Conservation (phyloP, 1,140 invertebrate genomes). For the Sarcophaga peregrina region DNA sequence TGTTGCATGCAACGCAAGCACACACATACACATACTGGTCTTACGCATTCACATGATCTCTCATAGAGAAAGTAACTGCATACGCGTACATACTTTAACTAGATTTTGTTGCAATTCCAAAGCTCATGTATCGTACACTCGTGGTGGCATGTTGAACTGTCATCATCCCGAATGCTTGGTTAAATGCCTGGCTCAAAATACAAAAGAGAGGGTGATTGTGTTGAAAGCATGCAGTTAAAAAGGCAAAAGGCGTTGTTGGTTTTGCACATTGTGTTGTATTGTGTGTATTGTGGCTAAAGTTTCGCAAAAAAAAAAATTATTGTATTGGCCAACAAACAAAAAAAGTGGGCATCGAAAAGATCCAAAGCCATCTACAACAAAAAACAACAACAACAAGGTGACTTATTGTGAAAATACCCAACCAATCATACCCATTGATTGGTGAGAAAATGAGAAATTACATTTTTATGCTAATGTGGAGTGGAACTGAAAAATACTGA, state of each 20-base stretch:
- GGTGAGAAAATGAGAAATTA: conserved; percentile 33
- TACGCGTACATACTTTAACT: neutral
- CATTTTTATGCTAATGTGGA: conserved; percentile 33
- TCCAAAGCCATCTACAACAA: too few relatives aligned
- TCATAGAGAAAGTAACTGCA: neutral
- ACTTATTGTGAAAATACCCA: conserved; percentile 21
- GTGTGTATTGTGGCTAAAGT: neutral
- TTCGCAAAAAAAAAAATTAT: neutral
- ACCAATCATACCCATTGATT: conserved; percentile 29
- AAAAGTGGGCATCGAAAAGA: neutral
- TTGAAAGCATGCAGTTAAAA: neutral
- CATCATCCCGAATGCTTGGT: neutral
- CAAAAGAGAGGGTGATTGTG: neutral
- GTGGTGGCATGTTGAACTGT: neutral
- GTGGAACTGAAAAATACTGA: too few relatives aligned
- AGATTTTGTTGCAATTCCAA: neutral
- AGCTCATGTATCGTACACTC: too few relatives aligned
- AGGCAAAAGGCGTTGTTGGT: neutral
- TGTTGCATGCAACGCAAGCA: neutral
- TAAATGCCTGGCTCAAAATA: neutral
- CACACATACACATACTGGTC: neutral
- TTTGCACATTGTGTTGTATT: neutral
- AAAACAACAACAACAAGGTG: neutral
- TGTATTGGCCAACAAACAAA: neutral
- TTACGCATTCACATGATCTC: too few relatives aligned